phyloP scores from a whole-genome alignment of 1,140 invertebrate genomes.

The Saccostrea cuccullata region DNA sequence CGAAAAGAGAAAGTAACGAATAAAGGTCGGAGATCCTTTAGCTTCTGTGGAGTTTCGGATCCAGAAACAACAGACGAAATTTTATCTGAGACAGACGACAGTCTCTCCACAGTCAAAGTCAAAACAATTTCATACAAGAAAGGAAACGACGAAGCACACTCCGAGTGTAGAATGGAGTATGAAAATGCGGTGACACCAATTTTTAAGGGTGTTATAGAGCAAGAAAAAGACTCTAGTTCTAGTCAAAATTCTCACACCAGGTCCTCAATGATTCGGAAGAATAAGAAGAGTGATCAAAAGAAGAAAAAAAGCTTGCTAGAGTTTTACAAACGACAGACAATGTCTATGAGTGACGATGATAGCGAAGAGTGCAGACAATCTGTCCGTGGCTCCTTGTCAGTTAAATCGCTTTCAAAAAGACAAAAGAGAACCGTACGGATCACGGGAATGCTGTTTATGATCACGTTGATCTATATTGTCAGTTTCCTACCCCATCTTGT shows the following conservation, averaged over 20 bases:
- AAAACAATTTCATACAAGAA: constrained; percentile 36
- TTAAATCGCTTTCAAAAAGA: constrained; percentile 30
- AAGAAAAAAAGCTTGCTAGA: neutral
- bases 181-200: constrained; percentile 17
- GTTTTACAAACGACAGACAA: constrained; percentile 1
- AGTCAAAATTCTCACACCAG: neutral
- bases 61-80: constrained; percentile 40
- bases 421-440: constrained; percentile 58
- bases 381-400: neutral
- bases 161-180: constrained; percentile 34
- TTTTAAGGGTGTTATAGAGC: neutral
- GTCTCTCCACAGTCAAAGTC: constrained; percentile 1
- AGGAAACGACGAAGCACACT: neutral
- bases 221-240: neutral
- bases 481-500: constrained; percentile 64
- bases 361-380: neutral
- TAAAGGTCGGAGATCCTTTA: neutral
- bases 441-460: constrained; percentile 63
- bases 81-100: constrained; percentile 39
- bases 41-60: constrained; percentile 13
- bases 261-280: constrained; percentile 5
- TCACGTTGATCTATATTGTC: constrained; percentile 63
- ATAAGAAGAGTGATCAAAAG: neutral
- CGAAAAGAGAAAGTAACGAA: neutral
- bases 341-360: constrained; percentile 40